Evolutionary conservation across 1,140 invertebrate genomes (phyloP).

Genomic region (Drosophila arizonae): DNA sequence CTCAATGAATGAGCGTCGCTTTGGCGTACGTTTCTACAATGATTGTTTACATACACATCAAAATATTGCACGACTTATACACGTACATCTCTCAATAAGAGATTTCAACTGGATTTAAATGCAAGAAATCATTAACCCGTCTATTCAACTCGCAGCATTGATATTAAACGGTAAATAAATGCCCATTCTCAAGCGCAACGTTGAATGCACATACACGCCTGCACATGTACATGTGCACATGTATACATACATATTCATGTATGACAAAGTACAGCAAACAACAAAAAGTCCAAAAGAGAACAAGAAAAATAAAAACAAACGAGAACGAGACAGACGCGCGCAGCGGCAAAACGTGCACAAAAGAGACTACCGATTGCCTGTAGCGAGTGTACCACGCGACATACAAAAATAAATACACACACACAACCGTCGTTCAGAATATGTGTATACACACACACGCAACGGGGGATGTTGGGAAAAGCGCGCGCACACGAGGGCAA

Average conservation of each 20-base stretch:
- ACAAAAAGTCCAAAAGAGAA: constrained; percentile 78
- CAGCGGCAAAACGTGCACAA: constrained; percentile 67
- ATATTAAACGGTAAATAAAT: constrained; percentile 38
- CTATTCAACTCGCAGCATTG: constrained; percentile 17
- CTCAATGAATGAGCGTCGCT: constrained; percentile 75
- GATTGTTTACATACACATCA: constrained; percentile 34
- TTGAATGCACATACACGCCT: constrained; percentile 33
- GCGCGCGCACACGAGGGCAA: constrained; percentile 76
- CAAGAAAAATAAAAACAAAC: constrained; percentile 80
- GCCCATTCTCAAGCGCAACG: constrained; percentile 52
- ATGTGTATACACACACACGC: constrained; percentile 9
- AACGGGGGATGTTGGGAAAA: constrained; percentile 62
- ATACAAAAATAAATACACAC: constrained; percentile 48
- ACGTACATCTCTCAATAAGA: background rate
- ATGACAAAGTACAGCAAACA: constrained; percentile 79
- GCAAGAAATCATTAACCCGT: constrained; percentile 18
- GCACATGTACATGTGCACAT: constrained; percentile 5
- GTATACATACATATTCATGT: constrained; percentile 36
- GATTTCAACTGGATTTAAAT: constrained; percentile 10
- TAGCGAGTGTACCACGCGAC: constrained; percentile 53
- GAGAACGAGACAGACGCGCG: constrained; percentile 62
- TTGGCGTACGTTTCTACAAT: constrained; percentile 75
- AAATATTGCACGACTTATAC: constrained; percentile 16
- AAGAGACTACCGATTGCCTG: constrained; percentile 53
- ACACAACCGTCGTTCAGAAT: constrained; percentile 19